Percentiles rank a stretch among this genome's conserved stretches.
Conservation (phyloP, 2,888 invertebrate species). For the Idaea aversata region DNA sequence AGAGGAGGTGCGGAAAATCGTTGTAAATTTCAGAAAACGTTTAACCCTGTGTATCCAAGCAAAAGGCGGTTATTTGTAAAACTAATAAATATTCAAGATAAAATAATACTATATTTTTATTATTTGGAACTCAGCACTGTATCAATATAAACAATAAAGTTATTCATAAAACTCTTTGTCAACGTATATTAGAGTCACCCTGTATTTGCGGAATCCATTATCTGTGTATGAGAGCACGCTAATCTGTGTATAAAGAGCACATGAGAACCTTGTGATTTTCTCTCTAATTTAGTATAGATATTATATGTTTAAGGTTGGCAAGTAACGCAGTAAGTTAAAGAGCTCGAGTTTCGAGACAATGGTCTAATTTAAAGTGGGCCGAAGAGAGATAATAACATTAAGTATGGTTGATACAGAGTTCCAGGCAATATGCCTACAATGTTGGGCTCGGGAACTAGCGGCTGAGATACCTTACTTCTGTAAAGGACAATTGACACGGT, state of each 20-base stretch:
- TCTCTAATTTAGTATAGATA: not conserved
- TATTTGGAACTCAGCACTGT: too few species aligned
- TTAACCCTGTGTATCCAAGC: too few species aligned
- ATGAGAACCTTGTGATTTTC: not conserved
- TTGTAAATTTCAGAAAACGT: too few species aligned
- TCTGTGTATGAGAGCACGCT: too few species aligned
- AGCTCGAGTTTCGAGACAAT: constrained; percentile 30
- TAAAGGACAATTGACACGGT: not conserved
- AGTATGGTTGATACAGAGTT: constrained; percentile 34
- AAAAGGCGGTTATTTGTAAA: too few species aligned
- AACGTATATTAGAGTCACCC: too few species aligned
- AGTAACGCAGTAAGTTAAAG: constrained; percentile 20
- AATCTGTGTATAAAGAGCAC: not conserved
- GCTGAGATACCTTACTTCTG: not conserved
- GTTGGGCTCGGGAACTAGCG: constrained; percentile 2
- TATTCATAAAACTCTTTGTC: too few species aligned
- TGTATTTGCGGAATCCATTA: too few species aligned
- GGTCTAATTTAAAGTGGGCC: constrained; percentile 34
- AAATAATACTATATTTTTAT: too few species aligned
- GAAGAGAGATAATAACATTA: constrained; percentile 36
- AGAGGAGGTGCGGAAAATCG: too few species aligned
- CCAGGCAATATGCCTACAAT: constrained; percentile 19
- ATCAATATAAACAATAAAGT: too few species aligned
- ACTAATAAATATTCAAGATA: too few species aligned
- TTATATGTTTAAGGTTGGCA: constrained; percentile 33